phyloP scores from a whole-genome alignment of 1,140 invertebrate species.

The Maniola jurtina region DNA sequence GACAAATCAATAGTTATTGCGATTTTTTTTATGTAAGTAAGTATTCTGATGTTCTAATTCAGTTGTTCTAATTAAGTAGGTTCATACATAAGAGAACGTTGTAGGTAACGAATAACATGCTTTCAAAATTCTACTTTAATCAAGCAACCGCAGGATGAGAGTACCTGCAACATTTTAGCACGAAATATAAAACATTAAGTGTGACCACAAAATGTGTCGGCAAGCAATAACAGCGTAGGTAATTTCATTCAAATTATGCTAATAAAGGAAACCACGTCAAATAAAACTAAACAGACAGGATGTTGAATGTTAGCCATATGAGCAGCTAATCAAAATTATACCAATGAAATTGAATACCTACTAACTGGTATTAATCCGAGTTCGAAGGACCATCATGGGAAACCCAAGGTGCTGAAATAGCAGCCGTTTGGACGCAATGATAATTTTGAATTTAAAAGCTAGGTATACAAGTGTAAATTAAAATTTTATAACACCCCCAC shows the following conservation, averaged over 20 bases:
- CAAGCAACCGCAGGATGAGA: background rate
- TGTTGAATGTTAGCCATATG: conserved; percentile 12
- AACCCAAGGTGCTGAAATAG: too few relatives aligned
- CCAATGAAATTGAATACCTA: background rate
- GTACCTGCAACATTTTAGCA: conserved; percentile 3
- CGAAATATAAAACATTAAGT: conserved; percentile 1
- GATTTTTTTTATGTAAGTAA: too few relatives aligned
- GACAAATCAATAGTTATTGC: too few relatives aligned
- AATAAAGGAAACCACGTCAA: conserved; percentile 22
- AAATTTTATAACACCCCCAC: too few relatives aligned
- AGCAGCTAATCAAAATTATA: conserved; percentile 9
- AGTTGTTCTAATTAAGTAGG: background rate
- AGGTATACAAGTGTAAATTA: too few relatives aligned
- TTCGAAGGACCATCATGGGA: background rate
- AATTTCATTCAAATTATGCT: conserved; percentile 24
- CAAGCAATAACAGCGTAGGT: conserved; percentile 4
- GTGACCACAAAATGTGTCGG: conserved; percentile 6
- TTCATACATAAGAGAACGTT: background rate
- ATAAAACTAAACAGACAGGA: conserved; percentile 20
- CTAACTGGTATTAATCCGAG: background rate
- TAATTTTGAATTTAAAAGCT: too few relatives aligned
- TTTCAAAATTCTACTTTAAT: background rate
- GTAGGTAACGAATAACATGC: background rate
- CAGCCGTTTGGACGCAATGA: too few relatives aligned
- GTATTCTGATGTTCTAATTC: background rate